Conservation (phyloP, 2,888 invertebrate species). For the Halocaridina rubra region DNA sequence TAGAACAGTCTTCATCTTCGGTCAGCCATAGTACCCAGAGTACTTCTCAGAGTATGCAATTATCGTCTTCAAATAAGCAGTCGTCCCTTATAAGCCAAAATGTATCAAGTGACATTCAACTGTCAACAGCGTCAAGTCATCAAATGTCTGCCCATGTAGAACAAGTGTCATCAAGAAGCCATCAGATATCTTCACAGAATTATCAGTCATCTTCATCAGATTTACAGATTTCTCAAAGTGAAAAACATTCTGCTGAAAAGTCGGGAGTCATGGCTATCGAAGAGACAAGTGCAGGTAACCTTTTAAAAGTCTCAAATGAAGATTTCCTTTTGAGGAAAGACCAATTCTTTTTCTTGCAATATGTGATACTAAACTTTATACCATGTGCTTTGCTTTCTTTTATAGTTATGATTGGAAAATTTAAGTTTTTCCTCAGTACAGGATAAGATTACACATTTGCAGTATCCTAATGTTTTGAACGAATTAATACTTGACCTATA, state of each 20-base stretch:
- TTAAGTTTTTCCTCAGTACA: no score
- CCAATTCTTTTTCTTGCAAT: no score
- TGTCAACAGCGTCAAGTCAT: slow-evolving; percentile 26
- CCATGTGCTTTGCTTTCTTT: no score
- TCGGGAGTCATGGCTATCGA: neutral
- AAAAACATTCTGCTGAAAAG: neutral
- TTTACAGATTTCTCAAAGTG: neutral
- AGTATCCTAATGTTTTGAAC: no score
- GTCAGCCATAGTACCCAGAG: neutral
- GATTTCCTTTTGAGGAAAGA: no score
- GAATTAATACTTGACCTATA: no score
- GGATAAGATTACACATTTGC: no score
- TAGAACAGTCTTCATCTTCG: neutral
- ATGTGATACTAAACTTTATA: no score
- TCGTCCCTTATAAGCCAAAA: neutral
- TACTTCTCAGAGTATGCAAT: neutral
- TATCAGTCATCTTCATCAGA: neutral
- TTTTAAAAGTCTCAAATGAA: no score
- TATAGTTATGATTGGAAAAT: no score
- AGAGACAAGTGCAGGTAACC: slow-evolving; percentile 15
- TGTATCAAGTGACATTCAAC: neutral
- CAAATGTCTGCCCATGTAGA: slow-evolving; percentile 20
- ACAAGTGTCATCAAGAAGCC: slow-evolving; percentile 24
- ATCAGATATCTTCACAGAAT: slow-evolving; percentile 8
- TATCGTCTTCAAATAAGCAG: neutral